phyloP scores from a whole-genome alignment of 2,113 vertebrate genomes.

The Halcyon senegalensis region DNA sequence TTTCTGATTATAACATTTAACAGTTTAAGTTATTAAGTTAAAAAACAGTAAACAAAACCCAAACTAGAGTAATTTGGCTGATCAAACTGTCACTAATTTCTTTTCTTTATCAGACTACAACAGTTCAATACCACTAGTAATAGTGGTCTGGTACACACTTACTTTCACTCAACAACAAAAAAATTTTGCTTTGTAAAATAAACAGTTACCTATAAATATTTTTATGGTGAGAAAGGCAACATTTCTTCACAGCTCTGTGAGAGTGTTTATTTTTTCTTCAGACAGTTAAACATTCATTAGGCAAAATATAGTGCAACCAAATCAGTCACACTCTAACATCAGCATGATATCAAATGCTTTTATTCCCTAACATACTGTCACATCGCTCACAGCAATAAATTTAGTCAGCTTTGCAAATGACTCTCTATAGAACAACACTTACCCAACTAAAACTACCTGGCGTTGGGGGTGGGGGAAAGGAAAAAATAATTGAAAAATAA shows the following conservation, averaged over 20 bases:
- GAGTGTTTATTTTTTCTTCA: neutral
- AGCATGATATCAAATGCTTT: neutral
- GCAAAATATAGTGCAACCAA: neutral
- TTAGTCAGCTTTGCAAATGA: neutral
- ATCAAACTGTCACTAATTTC: neutral
- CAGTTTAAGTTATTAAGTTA: neutral
- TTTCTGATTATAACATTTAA: neutral
- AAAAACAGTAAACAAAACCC: neutral
- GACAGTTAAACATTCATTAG: neutral
- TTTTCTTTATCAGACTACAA: neutral
- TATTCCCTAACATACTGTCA: neutral
- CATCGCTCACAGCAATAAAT: neutral
- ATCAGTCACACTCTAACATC: neutral
- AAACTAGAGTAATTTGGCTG: neutral
- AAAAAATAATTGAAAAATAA: neutral
- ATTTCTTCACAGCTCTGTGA: neutral
- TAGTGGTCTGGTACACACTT: neutral
- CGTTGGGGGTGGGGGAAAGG: accelerated
- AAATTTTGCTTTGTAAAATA: neutral
- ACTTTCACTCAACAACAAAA: neutral
- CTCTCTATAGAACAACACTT: neutral
- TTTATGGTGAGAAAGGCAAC: neutral
- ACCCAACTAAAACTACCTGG: neutral
- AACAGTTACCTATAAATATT: neutral
- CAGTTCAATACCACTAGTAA: neutral